These are phyloP conservation scores for Cairina moschata DNA, from an alignment of 2,113 vertebrate genomes.

Conservation along the genomic window DNA sequence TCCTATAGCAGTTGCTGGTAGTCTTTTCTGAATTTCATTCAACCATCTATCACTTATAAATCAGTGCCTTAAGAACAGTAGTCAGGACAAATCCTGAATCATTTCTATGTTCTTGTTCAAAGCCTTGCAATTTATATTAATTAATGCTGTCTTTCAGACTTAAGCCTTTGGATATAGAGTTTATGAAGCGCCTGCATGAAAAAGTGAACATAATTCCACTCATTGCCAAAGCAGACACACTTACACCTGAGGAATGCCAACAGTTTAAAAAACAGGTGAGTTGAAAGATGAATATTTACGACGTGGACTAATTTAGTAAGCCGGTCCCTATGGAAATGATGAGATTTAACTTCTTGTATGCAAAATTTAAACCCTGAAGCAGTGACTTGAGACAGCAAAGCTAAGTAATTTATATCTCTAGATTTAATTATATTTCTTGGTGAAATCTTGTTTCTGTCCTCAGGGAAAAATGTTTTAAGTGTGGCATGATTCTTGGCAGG, in stretches of 20 bases:
- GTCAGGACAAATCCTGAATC: background rate
- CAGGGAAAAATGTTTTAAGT: conserved; percentile 29
- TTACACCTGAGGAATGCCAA: conserved; percentile 98
- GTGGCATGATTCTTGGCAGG: conserved; percentile 33
- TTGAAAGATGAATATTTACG: background rate
- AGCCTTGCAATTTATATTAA: background rate
- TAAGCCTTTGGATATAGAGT: conserved; percentile 98
- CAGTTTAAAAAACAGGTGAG: conserved; percentile 99
- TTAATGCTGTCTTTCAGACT: conserved; percentile 81
- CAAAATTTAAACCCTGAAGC: conserved; percentile 43
- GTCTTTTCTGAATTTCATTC: conserved; percentile 11
- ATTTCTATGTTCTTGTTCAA: background rate
- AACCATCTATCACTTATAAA: background rate
- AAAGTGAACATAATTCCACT: conserved; percentile 99
- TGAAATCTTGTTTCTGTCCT: conserved; percentile 45
- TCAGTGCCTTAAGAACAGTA: background rate
- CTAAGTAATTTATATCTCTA: conserved; percentile 47
- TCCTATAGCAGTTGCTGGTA: background rate
- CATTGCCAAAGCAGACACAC: conserved; percentile 99
- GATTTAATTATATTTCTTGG: conserved; percentile 57
- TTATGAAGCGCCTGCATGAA: conserved; percentile 99
- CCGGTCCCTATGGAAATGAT: background rate
- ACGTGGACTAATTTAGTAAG: background rate
- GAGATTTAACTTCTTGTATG: background rate
- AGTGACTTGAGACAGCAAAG: conserved; percentile 27